Base-by-base conservation (phyloP, 2,888 invertebrate species). In the Nycteola revayana region DNA sequence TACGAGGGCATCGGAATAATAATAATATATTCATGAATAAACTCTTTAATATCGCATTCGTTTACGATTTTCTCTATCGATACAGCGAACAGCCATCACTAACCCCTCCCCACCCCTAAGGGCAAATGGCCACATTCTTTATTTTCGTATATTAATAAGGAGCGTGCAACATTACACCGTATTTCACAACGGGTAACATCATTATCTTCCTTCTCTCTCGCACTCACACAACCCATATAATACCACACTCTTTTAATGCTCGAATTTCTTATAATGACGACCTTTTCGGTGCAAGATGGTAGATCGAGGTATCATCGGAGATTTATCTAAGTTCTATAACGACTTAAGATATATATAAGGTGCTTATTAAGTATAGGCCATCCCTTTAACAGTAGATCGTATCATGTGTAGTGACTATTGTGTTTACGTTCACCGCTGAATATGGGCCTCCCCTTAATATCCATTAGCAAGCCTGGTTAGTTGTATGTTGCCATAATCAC, bases 61-160 rank as follows among this genome's bases (percentile, higher is more conserved):
- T n/a, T n/a, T n/a, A n/a, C n/a, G n/a, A n/a, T n/a, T 14, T 14
- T 5, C 14, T 35, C 17, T 42, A 53, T 67, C 69, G 68, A 70
- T 52, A 63, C 32, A 10, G 25, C 3, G 10, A 34, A 29, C 22
- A 41, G 32, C 24, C 69, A 56, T 30, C 77, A 53, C 75, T 77
- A 69, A 71, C 72, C 71, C 69, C 79, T 74, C 76, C 73, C 75
- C 67, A 61, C 54, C 66, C 84, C 79, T 52, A 55, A 64, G 76
- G 84, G 77, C 75, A 71, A 67, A 77, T 79, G 77, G 83, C 72
- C 79, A 79, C 76, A 84, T 85, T 85, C 78, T 85, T 85, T 84
- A 82, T 83, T 85, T 84, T 83, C 69, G 81, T 83, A 85, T 85
- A 83, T 85, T 85, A 85, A 84, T 83, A 85, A 83, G 81, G 71